Conservation (phyloP, 1,140 invertebrate species). For the Eumaeus atala region DNA sequence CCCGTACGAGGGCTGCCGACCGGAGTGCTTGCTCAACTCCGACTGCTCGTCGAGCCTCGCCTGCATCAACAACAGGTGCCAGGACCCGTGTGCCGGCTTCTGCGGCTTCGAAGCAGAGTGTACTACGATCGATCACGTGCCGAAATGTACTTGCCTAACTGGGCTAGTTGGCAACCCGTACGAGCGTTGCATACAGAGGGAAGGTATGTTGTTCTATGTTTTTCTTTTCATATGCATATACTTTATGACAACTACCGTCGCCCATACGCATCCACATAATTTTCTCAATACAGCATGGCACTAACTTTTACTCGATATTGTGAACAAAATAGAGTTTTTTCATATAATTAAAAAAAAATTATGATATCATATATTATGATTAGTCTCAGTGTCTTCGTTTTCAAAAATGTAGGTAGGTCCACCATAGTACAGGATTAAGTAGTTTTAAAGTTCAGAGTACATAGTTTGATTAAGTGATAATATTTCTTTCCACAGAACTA, state of each 20-base stretch:
- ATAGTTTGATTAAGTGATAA: not conserved
- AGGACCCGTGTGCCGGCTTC: conserved; percentile 83
- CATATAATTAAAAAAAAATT: no score
- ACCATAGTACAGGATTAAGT: no score
- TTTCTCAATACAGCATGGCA: no score
- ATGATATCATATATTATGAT: no score
- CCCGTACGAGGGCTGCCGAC: conserved; percentile 83
- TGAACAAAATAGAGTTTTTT: not conserved
- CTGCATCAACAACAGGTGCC: conserved; percentile 84
- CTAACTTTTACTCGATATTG: no score
- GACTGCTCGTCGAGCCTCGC: conserved; percentile 81
- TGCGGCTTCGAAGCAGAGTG: conserved; percentile 85
- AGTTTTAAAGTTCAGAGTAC: no score
- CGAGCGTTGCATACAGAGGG: conserved; percentile 72
- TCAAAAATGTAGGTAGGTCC: no score
- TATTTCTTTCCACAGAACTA: conserved; percentile 44
- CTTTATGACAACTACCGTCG: no score
- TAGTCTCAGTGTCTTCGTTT: no score
- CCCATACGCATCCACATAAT: no score
- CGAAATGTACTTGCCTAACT: conserved; percentile 79
- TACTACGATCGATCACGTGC: conserved; percentile 82
- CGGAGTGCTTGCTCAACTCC: conserved; percentile 83
- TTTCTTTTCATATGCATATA: conserved; percentile 14
- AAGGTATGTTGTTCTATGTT: conserved; percentile 73
- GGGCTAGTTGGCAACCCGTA: conserved; percentile 83